Base-by-base conservation (phyloP, 2,113 vertebrate genomes). In the Neogale vison region DNA sequence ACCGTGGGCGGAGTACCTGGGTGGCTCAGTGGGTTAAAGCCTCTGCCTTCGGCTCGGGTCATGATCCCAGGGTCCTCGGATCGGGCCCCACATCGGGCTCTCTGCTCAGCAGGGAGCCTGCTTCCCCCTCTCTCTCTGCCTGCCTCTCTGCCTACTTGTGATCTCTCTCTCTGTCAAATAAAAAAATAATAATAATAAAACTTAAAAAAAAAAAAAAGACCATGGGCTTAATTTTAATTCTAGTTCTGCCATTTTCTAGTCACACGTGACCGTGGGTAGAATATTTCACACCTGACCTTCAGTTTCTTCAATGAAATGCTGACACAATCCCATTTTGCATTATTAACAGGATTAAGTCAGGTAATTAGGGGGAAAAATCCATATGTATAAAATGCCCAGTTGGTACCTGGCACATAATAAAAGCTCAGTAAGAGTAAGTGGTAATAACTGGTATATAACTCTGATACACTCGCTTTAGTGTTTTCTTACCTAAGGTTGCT, bases 251-350 rank as follows among this genome's bases (percentile, higher is more conserved):
- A n/a, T 69, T 96, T 91, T 94, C 34, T 81, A 85, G 57, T 88
- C 65, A 52, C 21, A 50, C 59, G 47, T 85, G 65, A 55, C 79
- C n/a, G 50, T 71, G 69, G 77, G 18, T 42, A 93, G 63, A 95
- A 69, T 45, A 39, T 8, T 95, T 90, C 57, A 23, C 82, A 61
- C 17, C 1, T 77, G n/a, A 95, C 17, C 21, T 94, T 91, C 2
- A 24, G 1, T 65, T 91, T 95, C 57, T 91, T 94, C 31, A 55
- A 45, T 72, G 47, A 81, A 95, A 86, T 96, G 34, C 26, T 71
- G 21, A 59, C 61, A 88, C 8, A 93, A 36, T 86, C 15, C 50
- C 7, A 42, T 71, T 95, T 90, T 88, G 34, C 18, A 85, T 18
- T 50, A 61, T 65, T 92, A 42, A 45, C 36, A 88, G 80, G 34